Evolutionary conservation across 2,888 invertebrate genomes (phyloP).

Genomic region (Helicoverpa assulta): DNA sequence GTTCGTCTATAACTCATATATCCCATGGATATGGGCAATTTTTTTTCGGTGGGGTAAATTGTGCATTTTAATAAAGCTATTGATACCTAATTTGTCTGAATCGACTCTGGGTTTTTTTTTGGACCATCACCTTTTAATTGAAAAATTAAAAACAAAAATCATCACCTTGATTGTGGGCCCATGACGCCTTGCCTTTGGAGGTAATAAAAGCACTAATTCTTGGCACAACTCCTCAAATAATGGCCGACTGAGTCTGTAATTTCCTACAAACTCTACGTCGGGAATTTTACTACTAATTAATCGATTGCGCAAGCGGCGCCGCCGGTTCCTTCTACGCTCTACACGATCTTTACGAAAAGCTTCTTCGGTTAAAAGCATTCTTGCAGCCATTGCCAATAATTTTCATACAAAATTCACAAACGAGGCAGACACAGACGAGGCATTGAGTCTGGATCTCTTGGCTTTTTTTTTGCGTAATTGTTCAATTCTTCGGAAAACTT

Average conservation of each 20-base stretch:
- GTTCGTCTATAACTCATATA: too few relatives aligned
- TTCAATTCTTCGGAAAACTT: too few relatives aligned
- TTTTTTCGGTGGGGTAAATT: too few relatives aligned
- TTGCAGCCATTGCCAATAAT: background rate
- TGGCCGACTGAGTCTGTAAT: background rate
- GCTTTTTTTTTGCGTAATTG: too few relatives aligned
- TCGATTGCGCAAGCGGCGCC: background rate
- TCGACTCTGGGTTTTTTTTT: too few relatives aligned
- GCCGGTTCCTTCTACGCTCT: background rate
- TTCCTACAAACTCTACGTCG: too few relatives aligned
- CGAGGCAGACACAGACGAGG: background rate
- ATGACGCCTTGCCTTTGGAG: constrained; percentile 2
- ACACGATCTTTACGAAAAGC: background rate
- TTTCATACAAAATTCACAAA: background rate
- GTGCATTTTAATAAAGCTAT: too few relatives aligned
- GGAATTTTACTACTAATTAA: background rate
- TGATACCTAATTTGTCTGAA: too few relatives aligned
- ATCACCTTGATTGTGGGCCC: constrained; percentile 3
- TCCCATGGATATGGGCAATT: too few relatives aligned
- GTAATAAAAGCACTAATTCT: constrained; percentile 1
- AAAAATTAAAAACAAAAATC: too few relatives aligned
- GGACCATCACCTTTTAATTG: too few relatives aligned
- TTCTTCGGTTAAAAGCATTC: constrained; percentile 1
- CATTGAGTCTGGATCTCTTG: too few relatives aligned
- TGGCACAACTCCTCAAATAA: constrained; percentile 7